Conservation (phyloP, 2,797 vertebrate species). For the Cuculus canorus region DNA sequence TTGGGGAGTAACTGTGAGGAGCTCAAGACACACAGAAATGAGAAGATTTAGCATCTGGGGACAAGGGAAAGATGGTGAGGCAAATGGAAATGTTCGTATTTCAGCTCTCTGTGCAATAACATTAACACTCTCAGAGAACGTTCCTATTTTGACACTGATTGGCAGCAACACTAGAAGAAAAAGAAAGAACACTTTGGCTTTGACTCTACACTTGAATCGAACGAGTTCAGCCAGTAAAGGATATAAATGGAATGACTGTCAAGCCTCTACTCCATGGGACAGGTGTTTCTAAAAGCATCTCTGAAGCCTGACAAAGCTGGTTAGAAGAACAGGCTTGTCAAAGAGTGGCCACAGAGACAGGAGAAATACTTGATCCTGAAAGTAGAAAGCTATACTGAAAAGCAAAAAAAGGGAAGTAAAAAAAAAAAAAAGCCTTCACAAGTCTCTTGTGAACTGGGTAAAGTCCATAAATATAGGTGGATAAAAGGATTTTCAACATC, state of each 20-base stretch:
- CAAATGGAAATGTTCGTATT: neutral
- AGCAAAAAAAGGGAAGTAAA: neutral
- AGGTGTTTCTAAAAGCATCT: constrained; percentile 44
- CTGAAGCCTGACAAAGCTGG: constrained; percentile 20
- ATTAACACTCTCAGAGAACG: neutral
- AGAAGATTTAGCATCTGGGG: neutral
- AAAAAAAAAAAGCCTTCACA: neutral
- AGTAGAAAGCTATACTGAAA: neutral
- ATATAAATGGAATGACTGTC: constrained; percentile 7
- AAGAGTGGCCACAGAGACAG: neutral
- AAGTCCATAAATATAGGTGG: too few species aligned
- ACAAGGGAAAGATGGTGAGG: neutral
- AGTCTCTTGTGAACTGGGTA: neutral
- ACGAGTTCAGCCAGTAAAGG: neutral
- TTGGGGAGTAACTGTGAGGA: neutral
- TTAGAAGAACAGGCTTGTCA: neutral
- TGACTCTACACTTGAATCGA: neutral
- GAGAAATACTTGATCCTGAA: constrained; percentile 6
- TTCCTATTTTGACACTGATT: neutral
- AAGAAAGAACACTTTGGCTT: neutral
- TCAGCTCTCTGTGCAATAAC: neutral
- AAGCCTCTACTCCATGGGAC: neutral
- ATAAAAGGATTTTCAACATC: neutral
- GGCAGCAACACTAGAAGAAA: neutral
- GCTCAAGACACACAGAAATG: neutral